Evolutionary conservation across 2,888 invertebrate genomes (phyloP), one percentile per base, ranked within the genome.

Genomic region (Drymonia ruficornis): DNA sequence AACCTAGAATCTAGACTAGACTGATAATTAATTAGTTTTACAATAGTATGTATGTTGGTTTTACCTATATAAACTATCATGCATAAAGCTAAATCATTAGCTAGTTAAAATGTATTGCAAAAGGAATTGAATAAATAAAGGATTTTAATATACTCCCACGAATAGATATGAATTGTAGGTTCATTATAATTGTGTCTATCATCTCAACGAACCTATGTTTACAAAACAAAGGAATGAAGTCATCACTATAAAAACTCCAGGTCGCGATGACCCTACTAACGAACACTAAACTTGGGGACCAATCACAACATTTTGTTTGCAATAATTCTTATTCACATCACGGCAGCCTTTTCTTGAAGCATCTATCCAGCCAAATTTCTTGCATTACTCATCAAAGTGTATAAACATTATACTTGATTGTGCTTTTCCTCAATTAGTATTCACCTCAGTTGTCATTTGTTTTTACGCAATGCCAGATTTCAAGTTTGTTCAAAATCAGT

Each of bases 321-420:
- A 40, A 61, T 56, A 11, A 36, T 67, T 63, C 13, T 50, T 38
- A 68, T 59, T 65, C 69, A 19, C 36, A 34, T 51, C 59, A 45
- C 52, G 47, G 55, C 46, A 50, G 47, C 52, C 49, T 29, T 62
- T 55, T 49, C 53, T 53, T 56, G 50, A 58, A 58, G 56, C 53
- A 59, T 55, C 63, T 56, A 53, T 36, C 50, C 43, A 47, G 31
- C 38, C 43, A 19, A 46, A 49, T 49, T 34, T 48, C 40, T 48
- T 36, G 11, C 34, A 34, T 47, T 34, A 34, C 36, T 66, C 61
- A 66, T 46, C 47, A 52, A 49, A 8, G 52, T 50, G 49, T 51
- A 50, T 42, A 56, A 52, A 65, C 59, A 23, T 50, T 49, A 38
- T 19, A 45, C 28, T 7, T n/a, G 28, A 28, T 1, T 28, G 8